Percentiles rank a stretch among this genome's conserved stretches.
Conservation (phyloP, 2,797 vertebrate genomes). For the Clarias platycephalus region DNA sequence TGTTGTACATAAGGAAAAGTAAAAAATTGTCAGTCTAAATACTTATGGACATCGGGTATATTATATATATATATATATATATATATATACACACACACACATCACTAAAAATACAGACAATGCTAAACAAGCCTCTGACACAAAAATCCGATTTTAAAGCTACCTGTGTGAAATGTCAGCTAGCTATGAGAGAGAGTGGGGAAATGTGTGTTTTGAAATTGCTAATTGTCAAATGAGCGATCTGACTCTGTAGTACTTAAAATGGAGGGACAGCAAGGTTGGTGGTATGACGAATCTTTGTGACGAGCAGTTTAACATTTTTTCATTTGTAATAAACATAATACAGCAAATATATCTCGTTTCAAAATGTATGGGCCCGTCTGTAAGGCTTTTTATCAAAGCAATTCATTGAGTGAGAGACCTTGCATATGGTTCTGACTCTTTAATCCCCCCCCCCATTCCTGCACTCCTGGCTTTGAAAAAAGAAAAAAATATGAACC, state of each 20-base stretch:
- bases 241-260: neutral
- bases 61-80: too few relatives aligned
- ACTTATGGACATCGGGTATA: too few relatives aligned
- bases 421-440: neutral
- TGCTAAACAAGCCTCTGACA: neutral
- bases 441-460: neutral
- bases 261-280: too few relatives aligned
- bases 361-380: too few relatives aligned
- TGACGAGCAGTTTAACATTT: neutral
- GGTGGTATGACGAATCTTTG: neutral
- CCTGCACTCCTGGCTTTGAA: neutral
- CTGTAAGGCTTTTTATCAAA: neutral
- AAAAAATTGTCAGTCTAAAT: too few relatives aligned
- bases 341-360: too few relatives aligned
- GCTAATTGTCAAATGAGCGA: neutral
- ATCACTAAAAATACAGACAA: neutral
- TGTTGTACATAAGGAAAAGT: too few relatives aligned
- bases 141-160: neutral
- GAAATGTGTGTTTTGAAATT: neutral
- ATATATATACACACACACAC: too few relatives aligned
- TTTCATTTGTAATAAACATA: neutral
- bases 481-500: conserved; percentile 58
- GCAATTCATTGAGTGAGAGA: neutral
- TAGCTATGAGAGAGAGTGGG: neutral
- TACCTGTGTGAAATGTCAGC: neutral